phyloP scores from a whole-genome alignment of 2,888 invertebrate species.

The Protodeltote pygarga region DNA sequence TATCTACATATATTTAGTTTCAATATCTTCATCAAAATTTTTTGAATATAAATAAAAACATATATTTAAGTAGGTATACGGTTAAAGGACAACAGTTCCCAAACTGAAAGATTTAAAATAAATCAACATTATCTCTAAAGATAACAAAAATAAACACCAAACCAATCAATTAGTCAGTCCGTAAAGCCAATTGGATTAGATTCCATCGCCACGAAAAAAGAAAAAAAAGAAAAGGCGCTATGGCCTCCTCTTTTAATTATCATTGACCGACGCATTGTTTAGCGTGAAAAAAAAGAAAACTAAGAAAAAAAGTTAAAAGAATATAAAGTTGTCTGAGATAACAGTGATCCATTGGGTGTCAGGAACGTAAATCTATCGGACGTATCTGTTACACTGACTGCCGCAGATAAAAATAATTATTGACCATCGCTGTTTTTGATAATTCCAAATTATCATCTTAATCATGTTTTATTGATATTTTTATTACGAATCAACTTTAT shows the following conservation, averaged over 20 bases:
- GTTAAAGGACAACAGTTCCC: conserved; percentile 10
- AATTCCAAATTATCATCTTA: conserved; percentile 36
- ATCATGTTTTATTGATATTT: conserved; percentile 38
- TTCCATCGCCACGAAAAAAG: conserved; percentile 59
- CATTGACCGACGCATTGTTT: conserved; percentile 77
- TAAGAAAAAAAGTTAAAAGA: conserved; percentile 53
- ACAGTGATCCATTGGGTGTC: conserved; percentile 50
- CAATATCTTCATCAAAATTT: too few relatives aligned
- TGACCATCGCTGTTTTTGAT: conserved; percentile 27
- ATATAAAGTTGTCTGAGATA: conserved; percentile 69
- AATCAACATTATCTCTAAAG: conserved; percentile 51
- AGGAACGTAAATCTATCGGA: conserved; percentile 41
- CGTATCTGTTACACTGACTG: conserved; percentile 34
- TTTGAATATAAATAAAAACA: too few relatives aligned
- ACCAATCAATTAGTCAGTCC: conserved; percentile 79
- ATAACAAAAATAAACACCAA: conserved; percentile 66
- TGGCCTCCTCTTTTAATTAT: conserved; percentile 78
- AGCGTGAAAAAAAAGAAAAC: conserved; percentile 51
- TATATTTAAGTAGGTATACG: background rate
- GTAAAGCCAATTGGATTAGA: conserved; percentile 71
- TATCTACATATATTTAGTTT: too few relatives aligned
- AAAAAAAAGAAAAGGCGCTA: conserved; percentile 58
- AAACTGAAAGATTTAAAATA: conserved; percentile 48
- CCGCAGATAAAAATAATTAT: conserved; percentile 42
- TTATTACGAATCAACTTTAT: conserved; percentile 17